These are phyloP conservation scores for Lepas anatifera DNA, from an alignment of 2,888 invertebrate species.

Conservation along the genomic window DNA sequence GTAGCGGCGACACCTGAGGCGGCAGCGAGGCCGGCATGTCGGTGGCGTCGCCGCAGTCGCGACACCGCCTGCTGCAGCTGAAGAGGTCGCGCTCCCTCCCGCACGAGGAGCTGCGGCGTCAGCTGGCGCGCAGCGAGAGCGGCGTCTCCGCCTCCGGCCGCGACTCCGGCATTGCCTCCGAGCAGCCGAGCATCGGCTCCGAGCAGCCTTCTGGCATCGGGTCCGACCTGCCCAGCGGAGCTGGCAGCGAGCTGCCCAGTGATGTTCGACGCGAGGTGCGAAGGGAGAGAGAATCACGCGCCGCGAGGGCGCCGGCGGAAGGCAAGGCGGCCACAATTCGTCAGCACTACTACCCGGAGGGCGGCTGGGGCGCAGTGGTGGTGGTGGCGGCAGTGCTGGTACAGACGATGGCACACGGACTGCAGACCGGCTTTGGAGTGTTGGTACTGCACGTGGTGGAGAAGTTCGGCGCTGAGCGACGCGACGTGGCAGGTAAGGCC, in stretches of 20 bases:
- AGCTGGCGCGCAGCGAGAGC: constrained; percentile 1
- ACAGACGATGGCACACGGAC: constrained; percentile 59
- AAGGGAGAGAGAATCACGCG: background rate
- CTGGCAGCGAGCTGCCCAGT: background rate
- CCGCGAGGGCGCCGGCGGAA: background rate
- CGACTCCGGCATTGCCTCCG: constrained; percentile 4
- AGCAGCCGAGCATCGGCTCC: background rate
- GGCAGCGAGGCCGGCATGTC: no score
- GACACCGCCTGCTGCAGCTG: background rate
- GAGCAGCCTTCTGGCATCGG: background rate
- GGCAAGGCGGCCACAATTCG: constrained; percentile 46
- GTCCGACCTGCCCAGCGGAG: background rate
- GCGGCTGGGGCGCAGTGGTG: constrained; percentile 73
- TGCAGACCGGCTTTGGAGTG: constrained; percentile 48
- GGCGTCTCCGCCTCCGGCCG: background rate
- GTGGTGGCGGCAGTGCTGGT: constrained; percentile 56
- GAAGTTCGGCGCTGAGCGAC: background rate
- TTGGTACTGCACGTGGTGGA: background rate
- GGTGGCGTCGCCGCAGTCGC: background rate
- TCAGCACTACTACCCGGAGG: constrained; percentile 72
- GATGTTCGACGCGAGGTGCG: background rate
- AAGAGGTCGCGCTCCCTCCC: background rate
- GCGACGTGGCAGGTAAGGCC: background rate
- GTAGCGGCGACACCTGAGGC: no score
- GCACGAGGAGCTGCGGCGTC: background rate